Percentiles rank a stretch among this genome's conserved stretches.
These are phyloP conservation scores for Darevskia nairensis DNA, from an alignment of 2,797 vertebrate species.

Conservation along the genomic window DNA sequence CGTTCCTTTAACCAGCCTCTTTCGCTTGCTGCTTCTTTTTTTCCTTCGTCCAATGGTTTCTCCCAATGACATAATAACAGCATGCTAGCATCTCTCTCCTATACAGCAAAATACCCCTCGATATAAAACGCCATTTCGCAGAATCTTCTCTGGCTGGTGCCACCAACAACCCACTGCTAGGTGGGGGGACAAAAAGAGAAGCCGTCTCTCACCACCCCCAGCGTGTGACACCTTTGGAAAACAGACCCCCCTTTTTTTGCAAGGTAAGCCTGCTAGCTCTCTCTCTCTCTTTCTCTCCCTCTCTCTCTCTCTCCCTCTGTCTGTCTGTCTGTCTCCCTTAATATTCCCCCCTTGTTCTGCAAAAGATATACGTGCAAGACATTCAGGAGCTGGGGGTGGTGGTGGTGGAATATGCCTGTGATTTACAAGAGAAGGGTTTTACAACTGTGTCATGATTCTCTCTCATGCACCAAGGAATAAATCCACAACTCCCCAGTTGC, in stretches of 20 bases:
- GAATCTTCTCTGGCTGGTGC: conserved; percentile 62
- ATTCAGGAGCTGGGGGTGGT: not conserved
- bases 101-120: conserved; percentile 66
- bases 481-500: conserved; percentile 9
- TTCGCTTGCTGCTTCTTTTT: conserved; percentile 68
- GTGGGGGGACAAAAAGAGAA: conserved; percentile 29
- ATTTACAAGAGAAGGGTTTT: conserved; percentile 26
- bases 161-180: conserved; percentile 36
- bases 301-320: not conserved
- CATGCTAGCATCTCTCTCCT: conserved; percentile 65
- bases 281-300: not conserved
- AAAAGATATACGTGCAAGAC: conserved; percentile 10
- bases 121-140: conserved; percentile 68
- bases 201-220: conserved; percentile 45
- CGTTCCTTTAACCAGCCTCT: conserved; percentile 23
- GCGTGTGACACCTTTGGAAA: conserved; percentile 38
- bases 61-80: conserved; percentile 71
- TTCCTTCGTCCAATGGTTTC: conserved; percentile 64
- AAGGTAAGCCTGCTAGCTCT: conserved; percentile 39
- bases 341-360: conserved; percentile 10
- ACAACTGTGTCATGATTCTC: conserved; percentile 10
- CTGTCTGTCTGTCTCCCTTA: not conserved
- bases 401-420: conserved; percentile 1
- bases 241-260: conserved; percentile 4
- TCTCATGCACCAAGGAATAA: not conserved